Evolutionary conservation across 1,140 invertebrate species (phyloP).

Genomic region (Lordiphosa stackelbergi): DNA sequence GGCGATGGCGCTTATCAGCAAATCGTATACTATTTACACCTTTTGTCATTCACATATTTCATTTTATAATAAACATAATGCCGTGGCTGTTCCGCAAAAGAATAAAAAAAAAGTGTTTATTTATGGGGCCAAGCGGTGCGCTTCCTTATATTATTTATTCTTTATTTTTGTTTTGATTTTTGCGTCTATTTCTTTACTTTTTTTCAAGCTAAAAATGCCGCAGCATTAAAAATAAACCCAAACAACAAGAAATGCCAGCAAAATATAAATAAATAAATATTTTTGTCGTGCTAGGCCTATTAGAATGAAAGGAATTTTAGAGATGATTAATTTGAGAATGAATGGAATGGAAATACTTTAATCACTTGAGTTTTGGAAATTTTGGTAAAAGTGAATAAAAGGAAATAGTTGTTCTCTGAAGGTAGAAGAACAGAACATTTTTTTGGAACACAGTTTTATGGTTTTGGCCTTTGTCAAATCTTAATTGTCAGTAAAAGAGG

Average conservation of each 20-base stretch:
- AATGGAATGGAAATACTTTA: too few relatives aligned
- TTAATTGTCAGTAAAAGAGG: too few relatives aligned
- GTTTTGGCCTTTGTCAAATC: too few relatives aligned
- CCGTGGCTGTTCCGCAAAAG: constrained; percentile 27
- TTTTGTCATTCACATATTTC: neutral
- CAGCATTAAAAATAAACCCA: constrained; percentile 24
- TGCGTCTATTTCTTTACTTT: constrained; percentile 32
- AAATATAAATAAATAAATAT: constrained; percentile 37
- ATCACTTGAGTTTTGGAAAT: too few relatives aligned
- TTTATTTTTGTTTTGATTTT: constrained; percentile 17
- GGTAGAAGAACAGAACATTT: too few relatives aligned
- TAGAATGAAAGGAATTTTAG: too few relatives aligned
- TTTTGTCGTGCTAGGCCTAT: constrained; percentile 10
- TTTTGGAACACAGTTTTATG: too few relatives aligned
- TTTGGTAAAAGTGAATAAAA: too few relatives aligned
- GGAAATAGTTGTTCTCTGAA: too few relatives aligned
- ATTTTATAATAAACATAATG: constrained; percentile 12
- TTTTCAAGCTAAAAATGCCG: constrained; percentile 57
- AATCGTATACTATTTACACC: neutral
- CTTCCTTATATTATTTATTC: constrained; percentile 52
- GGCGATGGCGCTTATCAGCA: constrained; percentile 10
- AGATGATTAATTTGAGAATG: too few relatives aligned
- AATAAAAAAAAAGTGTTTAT: constrained; percentile 38
- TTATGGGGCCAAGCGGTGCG: constrained; percentile 43
- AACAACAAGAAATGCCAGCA: constrained; percentile 28